A percentile compares a stretch with the other conserved stretches of the same genome.
phyloP scores from a whole-genome alignment of 2,113 vertebrate species.

The Phoenicopterus ruber region DNA sequence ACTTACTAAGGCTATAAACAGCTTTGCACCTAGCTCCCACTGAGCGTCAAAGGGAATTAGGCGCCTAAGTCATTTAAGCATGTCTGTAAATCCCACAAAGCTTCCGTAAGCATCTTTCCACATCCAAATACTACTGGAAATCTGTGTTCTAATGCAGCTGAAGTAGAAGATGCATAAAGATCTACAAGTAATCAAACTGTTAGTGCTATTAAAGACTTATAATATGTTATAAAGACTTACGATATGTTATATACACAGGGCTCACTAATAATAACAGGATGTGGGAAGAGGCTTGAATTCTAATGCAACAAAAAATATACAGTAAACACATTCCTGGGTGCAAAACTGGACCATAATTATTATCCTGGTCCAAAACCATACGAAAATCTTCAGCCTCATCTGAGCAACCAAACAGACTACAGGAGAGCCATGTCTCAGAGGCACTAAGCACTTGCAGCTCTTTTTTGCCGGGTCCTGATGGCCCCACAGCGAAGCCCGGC shows the following conservation, averaged over 20 bases:
- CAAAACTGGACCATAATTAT: not conserved
- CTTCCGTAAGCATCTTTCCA: slow-evolving; percentile 1
- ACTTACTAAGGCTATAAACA: not conserved
- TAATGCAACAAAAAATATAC: not conserved
- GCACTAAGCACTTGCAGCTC: not conserved
- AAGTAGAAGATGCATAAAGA: not conserved
- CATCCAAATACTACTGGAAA: not conserved
- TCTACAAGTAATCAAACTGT: not conserved
- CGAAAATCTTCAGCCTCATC: not conserved
- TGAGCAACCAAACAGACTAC: not conserved
- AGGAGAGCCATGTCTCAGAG: not conserved
- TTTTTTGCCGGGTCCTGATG: not conserved
- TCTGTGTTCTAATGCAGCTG: not conserved
- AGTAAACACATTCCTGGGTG: not conserved
- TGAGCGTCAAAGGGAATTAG: not conserved
- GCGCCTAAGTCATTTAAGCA: slow-evolving; percentile 26
- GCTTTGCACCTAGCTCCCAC: not conserved
- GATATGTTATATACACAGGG: not conserved
- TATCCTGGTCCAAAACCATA: not conserved
- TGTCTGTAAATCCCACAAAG: slow-evolving; percentile 16
- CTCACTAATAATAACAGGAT: not conserved
- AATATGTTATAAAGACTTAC: not conserved
- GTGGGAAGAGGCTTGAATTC: not conserved
- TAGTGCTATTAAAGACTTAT: not conserved
- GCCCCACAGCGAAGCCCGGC: not conserved